Evolutionary conservation across 1,140 invertebrate species (phyloP), one percentile per base, ranked within the genome.

Genomic region (Panagrolaimus sp.): DNA sequence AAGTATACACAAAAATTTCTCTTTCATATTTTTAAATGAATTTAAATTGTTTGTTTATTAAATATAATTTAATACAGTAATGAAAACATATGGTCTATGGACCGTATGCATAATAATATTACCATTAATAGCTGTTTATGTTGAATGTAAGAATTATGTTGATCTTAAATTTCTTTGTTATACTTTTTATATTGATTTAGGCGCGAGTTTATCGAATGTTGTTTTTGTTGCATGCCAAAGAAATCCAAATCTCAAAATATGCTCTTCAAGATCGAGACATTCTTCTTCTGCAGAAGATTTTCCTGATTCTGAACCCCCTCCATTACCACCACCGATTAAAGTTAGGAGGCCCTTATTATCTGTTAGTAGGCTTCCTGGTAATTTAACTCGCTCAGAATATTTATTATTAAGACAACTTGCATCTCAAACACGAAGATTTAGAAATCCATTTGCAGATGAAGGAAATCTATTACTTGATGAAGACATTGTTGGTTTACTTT

Each of bases 351-450:
- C 31, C 2, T 7, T 38, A 7, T 7, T 38, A 38, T 38, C 31
- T 4, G 31, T 7, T 38, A 25, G 20, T 25, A 57, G 27, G 27
- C 27, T 57, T n/a, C 51, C 51, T 11, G 51, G 20, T 20, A 57
- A 57, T 57, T 25, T 57, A 25, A 57, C 51, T 23, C 51, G 51
- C 16, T 57, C 51, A n/a, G 51, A 57, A 27, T 57, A 20, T 20
- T 27, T 57, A 25, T 57, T 57, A 57, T 57, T 57, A 57, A 20
- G 51, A 57, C 51, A 57, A 57, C 27, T 57, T 27, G 51, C 20
- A 25, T 20, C 51, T 57, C 20, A 57, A 20, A 27, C 51, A n/a
- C 51, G 51, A 20, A 20, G 20, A 27, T 57, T 25, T 57, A 14
- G 51, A 57, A 57, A 57, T 57, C 51, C 51, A 20, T 57, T 57